A percentile compares a stretch with the other conserved stretches of the same genome.
These are phyloP conservation scores for Xiphydria camelus DNA, from an alignment of 2,888 invertebrate species.

Conservation along the genomic window DNA sequence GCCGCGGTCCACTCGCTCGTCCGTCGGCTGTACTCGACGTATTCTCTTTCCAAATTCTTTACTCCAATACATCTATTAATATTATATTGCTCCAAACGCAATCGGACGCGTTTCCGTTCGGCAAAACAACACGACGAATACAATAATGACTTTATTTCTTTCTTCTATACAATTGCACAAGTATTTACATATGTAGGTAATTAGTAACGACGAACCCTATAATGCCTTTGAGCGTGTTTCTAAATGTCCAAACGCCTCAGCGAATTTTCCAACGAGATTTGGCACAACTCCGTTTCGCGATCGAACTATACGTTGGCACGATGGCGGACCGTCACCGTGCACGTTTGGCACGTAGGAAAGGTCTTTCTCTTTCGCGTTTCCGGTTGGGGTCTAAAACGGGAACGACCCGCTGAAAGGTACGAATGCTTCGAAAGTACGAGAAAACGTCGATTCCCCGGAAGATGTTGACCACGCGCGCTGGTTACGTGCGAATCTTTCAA, in stretches of 20 bases:
- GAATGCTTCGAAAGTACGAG: no score
- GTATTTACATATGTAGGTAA: constrained; percentile 57
- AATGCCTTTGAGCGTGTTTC: constrained; percentile 47
- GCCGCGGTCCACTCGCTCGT: neutral
- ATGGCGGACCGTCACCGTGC: constrained; percentile 9
- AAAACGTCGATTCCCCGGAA: no score
- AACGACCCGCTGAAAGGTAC: no score
- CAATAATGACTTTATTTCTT: constrained; percentile 24
- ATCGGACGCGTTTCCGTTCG: neutral
- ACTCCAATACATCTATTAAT: no score
- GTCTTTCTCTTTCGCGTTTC: no score
- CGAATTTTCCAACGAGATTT: constrained; percentile 12
- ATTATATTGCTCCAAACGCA: no score
- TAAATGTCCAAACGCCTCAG: constrained; percentile 17
- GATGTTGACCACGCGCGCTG: no score
- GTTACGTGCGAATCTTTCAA: no score
- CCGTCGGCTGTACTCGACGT: neutral
- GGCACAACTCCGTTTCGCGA: constrained; percentile 14
- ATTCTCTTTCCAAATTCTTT: neutral
- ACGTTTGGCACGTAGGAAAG: constrained; percentile 1
- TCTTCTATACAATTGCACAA: constrained; percentile 56
- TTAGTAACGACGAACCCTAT: constrained; percentile 48
- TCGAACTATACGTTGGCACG: constrained; percentile 25
- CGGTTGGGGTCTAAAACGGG: no score
- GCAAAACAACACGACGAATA: neutral